Evolutionary conservation across 2,888 invertebrate genomes (phyloP).

Genomic region (Dyspetes luteomarginatus): DNA sequence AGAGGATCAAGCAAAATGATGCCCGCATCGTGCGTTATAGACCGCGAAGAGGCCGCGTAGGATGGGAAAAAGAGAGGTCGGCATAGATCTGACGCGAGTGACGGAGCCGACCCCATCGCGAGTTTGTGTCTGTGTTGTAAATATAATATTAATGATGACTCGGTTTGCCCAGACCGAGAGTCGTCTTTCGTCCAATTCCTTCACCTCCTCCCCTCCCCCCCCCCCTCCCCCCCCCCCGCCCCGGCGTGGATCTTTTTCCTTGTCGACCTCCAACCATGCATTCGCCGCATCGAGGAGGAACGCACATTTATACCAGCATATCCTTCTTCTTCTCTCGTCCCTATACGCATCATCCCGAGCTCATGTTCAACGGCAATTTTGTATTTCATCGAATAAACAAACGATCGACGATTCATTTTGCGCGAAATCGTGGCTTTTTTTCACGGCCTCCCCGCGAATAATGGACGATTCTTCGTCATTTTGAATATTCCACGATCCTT

Average conservation of each 20-base stretch:
- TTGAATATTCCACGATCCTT: not conserved
- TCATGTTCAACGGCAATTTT: slow-evolving; percentile 67
- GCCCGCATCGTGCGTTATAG: slow-evolving; percentile 49
- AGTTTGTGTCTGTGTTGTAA: slow-evolving; percentile 66
- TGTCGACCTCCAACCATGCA: slow-evolving; percentile 52
- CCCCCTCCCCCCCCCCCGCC: slow-evolving; percentile 3
- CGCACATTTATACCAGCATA: slow-evolving; percentile 31
- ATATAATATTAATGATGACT: slow-evolving; percentile 81
- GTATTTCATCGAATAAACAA: slow-evolving; percentile 63
- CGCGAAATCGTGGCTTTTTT: slow-evolving; percentile 40
- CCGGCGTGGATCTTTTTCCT: slow-evolving; percentile 47
- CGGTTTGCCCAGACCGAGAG: slow-evolving; percentile 64
- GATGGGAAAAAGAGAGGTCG: slow-evolving; percentile 77
- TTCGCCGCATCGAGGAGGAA: slow-evolving; percentile 15
- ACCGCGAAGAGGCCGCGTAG: slow-evolving; percentile 35
- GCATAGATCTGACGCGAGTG: slow-evolving; percentile 81
- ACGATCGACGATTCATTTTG: slow-evolving; percentile 36
- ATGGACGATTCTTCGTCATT: not conserved
- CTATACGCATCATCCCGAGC: slow-evolving; percentile 38
- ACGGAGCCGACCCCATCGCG: slow-evolving; percentile 71
- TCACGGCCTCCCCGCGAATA: not conserved
- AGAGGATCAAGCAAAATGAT: slow-evolving; percentile 29
- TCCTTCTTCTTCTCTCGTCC: slow-evolving; percentile 25
- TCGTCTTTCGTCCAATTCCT: slow-evolving; percentile 63
- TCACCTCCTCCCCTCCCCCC: slow-evolving; percentile 34